Evolutionary conservation across 1,140 invertebrate genomes (phyloP).

Genomic region (Periplaneta americana): DNA sequence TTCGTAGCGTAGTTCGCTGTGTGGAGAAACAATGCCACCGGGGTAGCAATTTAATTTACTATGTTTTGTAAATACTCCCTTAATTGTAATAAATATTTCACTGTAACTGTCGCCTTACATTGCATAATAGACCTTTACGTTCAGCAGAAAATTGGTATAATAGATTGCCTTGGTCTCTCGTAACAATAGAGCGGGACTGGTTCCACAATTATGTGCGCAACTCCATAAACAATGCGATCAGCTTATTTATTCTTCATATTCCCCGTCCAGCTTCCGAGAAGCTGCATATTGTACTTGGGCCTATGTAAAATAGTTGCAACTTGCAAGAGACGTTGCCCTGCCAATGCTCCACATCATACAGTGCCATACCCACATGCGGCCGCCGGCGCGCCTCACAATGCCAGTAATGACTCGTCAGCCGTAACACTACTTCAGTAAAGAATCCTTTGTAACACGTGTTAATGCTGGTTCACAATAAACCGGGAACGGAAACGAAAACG

Average conservation of each 20-base stretch:
- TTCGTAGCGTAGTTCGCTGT: background rate
- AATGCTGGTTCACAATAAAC: too few relatives aligned
- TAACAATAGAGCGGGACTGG: background rate
- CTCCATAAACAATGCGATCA: background rate
- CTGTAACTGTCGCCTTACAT: background rate
- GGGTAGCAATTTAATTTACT: background rate
- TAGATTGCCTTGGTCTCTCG: background rate
- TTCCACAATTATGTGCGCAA: background rate
- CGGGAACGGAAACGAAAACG: too few relatives aligned
- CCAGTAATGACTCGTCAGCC: background rate
- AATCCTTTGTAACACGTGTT: too few relatives aligned
- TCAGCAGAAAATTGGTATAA: background rate
- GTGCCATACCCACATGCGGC: background rate
- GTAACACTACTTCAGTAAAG: too few relatives aligned
- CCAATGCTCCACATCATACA: background rate
- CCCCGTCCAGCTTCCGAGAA: background rate
- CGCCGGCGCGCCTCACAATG: background rate
- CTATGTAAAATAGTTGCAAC: too few relatives aligned
- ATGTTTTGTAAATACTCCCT: background rate
- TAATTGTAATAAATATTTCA: background rate
- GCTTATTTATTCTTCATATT: background rate
- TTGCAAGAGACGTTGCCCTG: background rate
- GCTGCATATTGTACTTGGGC: background rate
- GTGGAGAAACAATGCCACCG: background rate
- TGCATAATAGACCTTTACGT: background rate